These are phyloP conservation scores for Drosophila stalkeri DNA, from an alignment of 2,888 invertebrate species.

Conservation along the genomic window DNA sequence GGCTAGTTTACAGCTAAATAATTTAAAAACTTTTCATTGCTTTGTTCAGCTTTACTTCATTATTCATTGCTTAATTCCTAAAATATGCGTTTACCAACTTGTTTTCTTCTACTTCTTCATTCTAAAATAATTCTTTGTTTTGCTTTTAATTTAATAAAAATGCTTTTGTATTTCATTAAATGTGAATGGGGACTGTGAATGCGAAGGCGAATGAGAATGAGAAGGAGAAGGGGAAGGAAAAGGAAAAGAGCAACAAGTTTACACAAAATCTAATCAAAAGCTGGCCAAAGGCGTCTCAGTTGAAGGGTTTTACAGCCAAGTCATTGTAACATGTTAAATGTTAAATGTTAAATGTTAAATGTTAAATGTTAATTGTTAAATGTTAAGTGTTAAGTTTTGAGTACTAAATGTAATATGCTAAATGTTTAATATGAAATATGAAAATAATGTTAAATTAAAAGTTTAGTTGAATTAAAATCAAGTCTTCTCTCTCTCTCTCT, in stretches of 20 bases:
- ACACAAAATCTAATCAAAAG: background rate
- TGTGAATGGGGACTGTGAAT: background rate
- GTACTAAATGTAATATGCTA: background rate
- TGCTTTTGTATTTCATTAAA: slow-evolving; percentile 2
- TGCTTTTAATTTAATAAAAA: slow-evolving; percentile 64
- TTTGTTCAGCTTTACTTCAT: slow-evolving; percentile 23
- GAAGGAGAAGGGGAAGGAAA: background rate
- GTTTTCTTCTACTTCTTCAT: slow-evolving; percentile 3
- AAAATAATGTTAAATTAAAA: no score
- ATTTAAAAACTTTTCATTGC: slow-evolving; percentile 40
- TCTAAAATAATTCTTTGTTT: slow-evolving; percentile 2
- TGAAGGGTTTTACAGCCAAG: no score
- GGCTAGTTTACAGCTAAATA: slow-evolving; percentile 41
- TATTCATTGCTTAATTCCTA: slow-evolving; percentile 26
- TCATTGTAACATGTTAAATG: background rate
- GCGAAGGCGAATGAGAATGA: background rate
- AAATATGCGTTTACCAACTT: slow-evolving; percentile 36
- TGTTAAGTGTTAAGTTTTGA: background rate
- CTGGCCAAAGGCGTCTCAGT: background rate
- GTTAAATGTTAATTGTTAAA: background rate
- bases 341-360: background rate
- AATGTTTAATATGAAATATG: background rate
- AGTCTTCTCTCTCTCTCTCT: no score
- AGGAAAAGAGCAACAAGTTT: slow-evolving; percentile 8
- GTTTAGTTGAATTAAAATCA: no score